These are phyloP conservation scores for Platycnemis pennipes DNA, from an alignment of 2,888 invertebrate genomes.

Conservation along the genomic window DNA sequence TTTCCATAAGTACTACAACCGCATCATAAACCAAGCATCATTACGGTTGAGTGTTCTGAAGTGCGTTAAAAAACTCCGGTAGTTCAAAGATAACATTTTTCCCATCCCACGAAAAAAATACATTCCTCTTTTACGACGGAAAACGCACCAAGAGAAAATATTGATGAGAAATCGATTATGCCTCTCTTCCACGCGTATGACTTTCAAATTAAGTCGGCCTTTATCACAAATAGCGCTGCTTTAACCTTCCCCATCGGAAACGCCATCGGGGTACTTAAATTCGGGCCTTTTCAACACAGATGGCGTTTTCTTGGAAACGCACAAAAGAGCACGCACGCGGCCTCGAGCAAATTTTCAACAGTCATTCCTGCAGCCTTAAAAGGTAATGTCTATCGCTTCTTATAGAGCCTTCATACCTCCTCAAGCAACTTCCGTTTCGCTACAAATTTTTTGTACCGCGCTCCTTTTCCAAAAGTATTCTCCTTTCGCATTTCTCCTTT, in stretches of 20 bases:
- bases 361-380: background rate
- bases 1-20: background rate
- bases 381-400: background rate
- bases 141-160: background rate
- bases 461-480: background rate
- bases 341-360: background rate
- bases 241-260: background rate
- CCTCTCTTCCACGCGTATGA: background rate
- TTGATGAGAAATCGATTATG: slow-evolving; percentile 19
- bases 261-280: background rate
- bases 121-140: background rate
- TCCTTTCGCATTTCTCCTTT: too few relatives aligned
- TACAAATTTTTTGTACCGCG: too few relatives aligned
- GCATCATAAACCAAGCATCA: background rate
- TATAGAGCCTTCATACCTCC: background rate
- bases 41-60: background rate
- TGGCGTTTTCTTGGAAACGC: background rate
- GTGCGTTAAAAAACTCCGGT: background rate
- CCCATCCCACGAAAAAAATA: background rate
- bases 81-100: background rate
- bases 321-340: background rate
- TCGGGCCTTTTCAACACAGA: background rate
- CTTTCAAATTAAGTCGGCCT: slow-evolving; percentile 35
- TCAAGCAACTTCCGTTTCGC: too few relatives aligned
- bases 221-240: background rate